Evolutionary conservation across 30 jellyfish, hydroid and myxozoan genomes (phyloP).

Genomic region (Chrysaora quinquecirrha): DNA sequence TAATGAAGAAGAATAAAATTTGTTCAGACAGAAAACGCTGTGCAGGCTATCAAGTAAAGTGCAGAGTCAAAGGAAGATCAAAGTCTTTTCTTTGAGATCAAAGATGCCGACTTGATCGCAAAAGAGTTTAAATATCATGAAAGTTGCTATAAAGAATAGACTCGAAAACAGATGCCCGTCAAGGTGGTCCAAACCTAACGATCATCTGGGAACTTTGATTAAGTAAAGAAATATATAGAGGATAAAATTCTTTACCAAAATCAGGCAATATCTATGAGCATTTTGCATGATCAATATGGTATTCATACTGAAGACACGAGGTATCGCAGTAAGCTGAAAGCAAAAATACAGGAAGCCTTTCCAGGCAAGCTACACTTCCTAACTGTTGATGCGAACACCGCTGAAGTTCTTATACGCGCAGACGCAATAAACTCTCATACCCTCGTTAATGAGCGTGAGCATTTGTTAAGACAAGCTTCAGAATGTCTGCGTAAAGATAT

Average conservation of each 20-base stretch:
- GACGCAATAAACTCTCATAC: too few relatives aligned
- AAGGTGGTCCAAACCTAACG: neutral
- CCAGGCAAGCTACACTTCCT: constrained; percentile 14
- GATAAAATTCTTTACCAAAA: neutral
- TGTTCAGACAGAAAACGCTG: constrained; percentile 24
- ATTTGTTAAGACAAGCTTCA: neutral
- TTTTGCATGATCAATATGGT: constrained; percentile 10
- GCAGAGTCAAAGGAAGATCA: constrained; percentile 24
- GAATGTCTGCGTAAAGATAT: neutral
- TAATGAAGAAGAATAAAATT: too few relatives aligned
- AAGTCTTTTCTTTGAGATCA: neutral
- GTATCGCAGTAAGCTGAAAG: constrained; percentile 9
- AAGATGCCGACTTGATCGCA: neutral
- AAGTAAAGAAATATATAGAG: too few relatives aligned
- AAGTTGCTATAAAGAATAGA: neutral
- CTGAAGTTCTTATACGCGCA: too few relatives aligned
- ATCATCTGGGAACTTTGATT: neutral
- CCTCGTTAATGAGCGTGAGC: too few relatives aligned
- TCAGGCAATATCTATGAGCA: constrained; percentile 22
- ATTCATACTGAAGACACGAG: constrained; percentile 15
- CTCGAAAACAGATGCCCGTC: neutral
- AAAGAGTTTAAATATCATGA: constrained; percentile 14
- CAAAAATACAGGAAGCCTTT: neutral
- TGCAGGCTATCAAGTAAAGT: neutral
- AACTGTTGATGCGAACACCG: neutral